Conservation (phyloP, 2,888 invertebrate species). For the Dendrolimus pini region DNA sequence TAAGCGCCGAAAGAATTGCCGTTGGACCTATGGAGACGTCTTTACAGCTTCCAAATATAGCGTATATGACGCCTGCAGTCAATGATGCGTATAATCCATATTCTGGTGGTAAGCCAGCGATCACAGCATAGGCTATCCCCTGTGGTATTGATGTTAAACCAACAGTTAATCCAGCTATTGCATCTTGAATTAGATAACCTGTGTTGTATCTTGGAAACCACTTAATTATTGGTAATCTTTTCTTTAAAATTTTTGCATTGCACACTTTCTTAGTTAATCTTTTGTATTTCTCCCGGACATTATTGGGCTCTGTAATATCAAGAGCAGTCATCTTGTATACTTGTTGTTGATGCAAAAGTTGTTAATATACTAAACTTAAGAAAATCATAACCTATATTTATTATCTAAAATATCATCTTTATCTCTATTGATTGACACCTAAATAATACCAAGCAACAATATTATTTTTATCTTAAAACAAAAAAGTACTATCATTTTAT, state of each 20-base stretch:
- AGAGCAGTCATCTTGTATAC: background rate
- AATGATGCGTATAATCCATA: conserved; percentile 95
- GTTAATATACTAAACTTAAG: background rate
- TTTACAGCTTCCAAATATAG: conserved; percentile 90
- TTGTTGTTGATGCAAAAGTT: background rate
- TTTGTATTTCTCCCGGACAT: background rate
- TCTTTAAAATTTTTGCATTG: background rate
- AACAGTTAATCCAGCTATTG: conserved; percentile 90
- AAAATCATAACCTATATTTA: too few species aligned
- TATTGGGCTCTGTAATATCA: background rate
- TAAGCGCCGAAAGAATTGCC: conserved; percentile 91
- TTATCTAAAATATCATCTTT: too few species aligned
- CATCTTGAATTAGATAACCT: conserved; percentile 82
- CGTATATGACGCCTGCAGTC: conserved; percentile 92
- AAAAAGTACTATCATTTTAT: too few species aligned
- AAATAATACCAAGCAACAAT: too few species aligned
- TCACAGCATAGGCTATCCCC: conserved; percentile 87
- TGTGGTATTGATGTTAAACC: conserved; percentile 90
- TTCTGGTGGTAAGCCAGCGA: conserved; percentile 83
- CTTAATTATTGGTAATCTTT: background rate
- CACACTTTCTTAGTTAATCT: background rate
- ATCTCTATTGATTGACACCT: too few species aligned
- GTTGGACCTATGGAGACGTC: conserved; percentile 89
- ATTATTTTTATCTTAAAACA: too few species aligned
- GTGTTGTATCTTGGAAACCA: background rate